Conservation (phyloP, 2,888 invertebrate genomes). For the Hypomecis punctinalis region DNA sequence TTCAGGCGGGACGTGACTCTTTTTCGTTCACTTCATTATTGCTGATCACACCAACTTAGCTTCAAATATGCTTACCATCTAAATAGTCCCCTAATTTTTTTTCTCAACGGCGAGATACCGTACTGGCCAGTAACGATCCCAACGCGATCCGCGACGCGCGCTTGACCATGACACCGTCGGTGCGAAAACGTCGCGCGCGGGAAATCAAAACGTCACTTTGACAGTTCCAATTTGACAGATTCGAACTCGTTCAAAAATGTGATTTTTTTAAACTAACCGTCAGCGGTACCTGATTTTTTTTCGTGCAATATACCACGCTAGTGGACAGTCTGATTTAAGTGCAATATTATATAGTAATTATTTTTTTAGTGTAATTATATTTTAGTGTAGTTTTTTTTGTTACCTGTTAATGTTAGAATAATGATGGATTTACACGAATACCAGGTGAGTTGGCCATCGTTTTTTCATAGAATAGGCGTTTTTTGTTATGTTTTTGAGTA, state of each 20-base stretch:
- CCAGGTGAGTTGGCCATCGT: slow-evolving; percentile 64
- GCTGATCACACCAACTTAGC: too few relatives aligned
- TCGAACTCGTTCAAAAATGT: slow-evolving; percentile 43
- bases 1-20: too few relatives aligned
- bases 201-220: slow-evolving; percentile 38
- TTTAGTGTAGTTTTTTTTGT: slow-evolving; percentile 34
- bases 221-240: slow-evolving; percentile 5
- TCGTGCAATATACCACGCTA: slow-evolving; percentile 74
- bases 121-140: slow-evolving; percentile 46
- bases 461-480: slow-evolving; percentile 25
- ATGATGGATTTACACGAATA: slow-evolving; percentile 80
- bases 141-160: slow-evolving; percentile 44
- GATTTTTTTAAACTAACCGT: slow-evolving; percentile 47
- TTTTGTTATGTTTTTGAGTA: slow-evolving; percentile 14
- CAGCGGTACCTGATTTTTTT: slow-evolving; percentile 65
- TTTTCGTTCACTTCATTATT: too few relatives aligned
- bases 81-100: slow-evolving; percentile 18
- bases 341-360: slow-evolving; percentile 37
- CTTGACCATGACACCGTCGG: slow-evolving; percentile 35
- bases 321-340: slow-evolving; percentile 78
- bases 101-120: slow-evolving; percentile 52
- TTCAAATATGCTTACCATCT: too few relatives aligned
- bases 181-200: slow-evolving; percentile 42
- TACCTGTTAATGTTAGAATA: slow-evolving; percentile 49
- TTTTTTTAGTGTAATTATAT: slow-evolving; percentile 4